Percentiles rank a stretch among this genome's conserved stretches.
Evolutionary conservation across 2,888 invertebrate species (phyloP).

Genomic region (Noctuana brunneofusca): DNA sequence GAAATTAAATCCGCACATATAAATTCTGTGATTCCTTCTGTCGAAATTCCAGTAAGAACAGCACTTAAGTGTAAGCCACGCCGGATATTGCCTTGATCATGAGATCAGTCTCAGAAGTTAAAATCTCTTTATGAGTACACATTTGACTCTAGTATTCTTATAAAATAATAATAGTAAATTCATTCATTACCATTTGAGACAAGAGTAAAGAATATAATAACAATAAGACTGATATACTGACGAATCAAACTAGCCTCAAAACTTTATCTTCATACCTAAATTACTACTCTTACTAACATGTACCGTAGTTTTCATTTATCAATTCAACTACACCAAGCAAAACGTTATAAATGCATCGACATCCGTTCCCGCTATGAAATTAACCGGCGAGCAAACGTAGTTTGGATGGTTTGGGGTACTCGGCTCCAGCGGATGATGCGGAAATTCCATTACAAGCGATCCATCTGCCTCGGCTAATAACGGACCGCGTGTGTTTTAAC

Average conservation of each 20-base stretch:
- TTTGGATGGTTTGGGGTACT: constrained; percentile 15
- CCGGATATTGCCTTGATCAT: constrained; percentile 12
- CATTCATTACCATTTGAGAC: neutral
- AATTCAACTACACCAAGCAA: neutral
- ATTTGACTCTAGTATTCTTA: neutral
- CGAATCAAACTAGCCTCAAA: no score
- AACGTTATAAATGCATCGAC: neutral
- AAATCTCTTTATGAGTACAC: neutral
- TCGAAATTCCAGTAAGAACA: constrained; percentile 15
- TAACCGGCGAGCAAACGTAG: constrained; percentile 16
- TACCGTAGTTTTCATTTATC: neutral
- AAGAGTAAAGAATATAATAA: no score
- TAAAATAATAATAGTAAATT: neutral
- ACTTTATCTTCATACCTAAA: no score
- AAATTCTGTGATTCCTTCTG: constrained; percentile 8
- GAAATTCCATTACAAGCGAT: constrained; percentile 74
- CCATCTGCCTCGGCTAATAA: constrained; percentile 53
- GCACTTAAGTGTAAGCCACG: constrained; percentile 13
- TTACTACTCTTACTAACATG: no score
- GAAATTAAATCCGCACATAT: constrained; percentile 22
- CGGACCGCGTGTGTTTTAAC: constrained; percentile 53
- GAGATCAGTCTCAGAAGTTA: neutral
- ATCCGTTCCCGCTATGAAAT: constrained; percentile 11
- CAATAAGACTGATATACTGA: no score
- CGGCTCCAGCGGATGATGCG: constrained; percentile 51